Evolutionary conservation across 2,888 invertebrate species (phyloP).

Genomic region (Habrosyne pyritoides): DNA sequence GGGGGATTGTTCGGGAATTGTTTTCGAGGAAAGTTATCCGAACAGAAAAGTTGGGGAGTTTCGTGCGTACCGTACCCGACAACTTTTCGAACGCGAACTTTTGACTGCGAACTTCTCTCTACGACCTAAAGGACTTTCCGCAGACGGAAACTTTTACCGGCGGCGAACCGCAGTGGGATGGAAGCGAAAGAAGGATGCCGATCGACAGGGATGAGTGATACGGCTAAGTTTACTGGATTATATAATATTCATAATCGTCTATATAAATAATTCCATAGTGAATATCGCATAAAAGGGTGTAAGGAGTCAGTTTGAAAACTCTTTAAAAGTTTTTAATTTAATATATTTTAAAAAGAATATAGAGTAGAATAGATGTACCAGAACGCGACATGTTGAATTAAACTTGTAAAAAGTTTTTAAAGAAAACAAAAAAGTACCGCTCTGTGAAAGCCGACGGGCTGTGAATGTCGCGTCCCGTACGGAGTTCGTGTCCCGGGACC

Average conservation of each 20-base stretch:
- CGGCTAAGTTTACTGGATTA: background rate
- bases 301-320: background rate
- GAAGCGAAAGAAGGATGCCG: constrained; percentile 25
- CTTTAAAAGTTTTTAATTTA: background rate
- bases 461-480: constrained; percentile 38
- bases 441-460: constrained; percentile 11
- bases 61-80: constrained; percentile 52
- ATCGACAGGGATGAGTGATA: background rate
- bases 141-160: constrained; percentile 59
- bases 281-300: background rate
- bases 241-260: background rate
- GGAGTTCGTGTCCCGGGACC: constrained; percentile 31
- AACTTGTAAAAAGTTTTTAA: background rate
- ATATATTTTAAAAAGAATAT: background rate
- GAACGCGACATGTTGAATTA: background rate
- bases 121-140: constrained; percentile 62
- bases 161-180: constrained; percentile 39
- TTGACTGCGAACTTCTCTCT: constrained; percentile 70
- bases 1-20: constrained; percentile 50
- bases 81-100: constrained; percentile 69
- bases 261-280: background rate
- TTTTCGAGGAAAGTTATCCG: constrained; percentile 64
- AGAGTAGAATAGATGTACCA: background rate
- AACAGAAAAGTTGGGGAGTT: constrained; percentile 61
- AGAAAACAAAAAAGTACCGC: constrained; percentile 29